Evolutionary conservation across 2,113 vertebrate genomes (phyloP).

Genomic region (Burhinus bistriatus): DNA sequence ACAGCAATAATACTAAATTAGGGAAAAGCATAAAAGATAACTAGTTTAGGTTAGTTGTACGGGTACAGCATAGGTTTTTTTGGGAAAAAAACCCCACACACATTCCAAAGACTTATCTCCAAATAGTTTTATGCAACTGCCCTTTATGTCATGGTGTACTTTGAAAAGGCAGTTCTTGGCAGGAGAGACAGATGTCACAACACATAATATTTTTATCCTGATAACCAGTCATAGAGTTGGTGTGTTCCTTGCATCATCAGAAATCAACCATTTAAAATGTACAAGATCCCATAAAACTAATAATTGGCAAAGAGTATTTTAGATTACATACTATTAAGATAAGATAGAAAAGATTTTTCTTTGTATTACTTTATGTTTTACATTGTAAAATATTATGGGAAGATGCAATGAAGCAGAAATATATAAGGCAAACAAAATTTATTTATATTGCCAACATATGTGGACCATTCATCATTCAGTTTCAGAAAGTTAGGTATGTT

Average conservation of each 20-base stretch:
- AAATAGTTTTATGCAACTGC: background rate
- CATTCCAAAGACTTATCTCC: background rate
- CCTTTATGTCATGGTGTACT: background rate
- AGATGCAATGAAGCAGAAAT: slow-evolving; percentile 7
- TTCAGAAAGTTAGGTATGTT: background rate
- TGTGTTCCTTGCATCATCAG: background rate
- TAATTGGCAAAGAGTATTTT: background rate
- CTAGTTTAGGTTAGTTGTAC: background rate
- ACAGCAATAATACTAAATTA: background rate
- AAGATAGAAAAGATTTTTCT: background rate
- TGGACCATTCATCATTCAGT: background rate
- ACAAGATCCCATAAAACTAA: background rate
- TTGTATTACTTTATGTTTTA: background rate
- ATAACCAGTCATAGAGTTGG: background rate
- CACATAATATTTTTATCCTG: background rate
- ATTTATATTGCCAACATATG: slow-evolving; percentile 15
- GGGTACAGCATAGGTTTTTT: background rate
- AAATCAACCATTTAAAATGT: background rate
- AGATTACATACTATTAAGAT: background rate
- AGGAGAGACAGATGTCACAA: background rate
- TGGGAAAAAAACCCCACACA: background rate
- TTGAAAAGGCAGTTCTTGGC: background rate
- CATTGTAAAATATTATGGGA: background rate
- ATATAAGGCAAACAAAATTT: background rate
- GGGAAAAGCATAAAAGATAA: background rate